phyloP scores from a whole-genome alignment of 1,140 invertebrate species.

The Lithobius niger region DNA sequence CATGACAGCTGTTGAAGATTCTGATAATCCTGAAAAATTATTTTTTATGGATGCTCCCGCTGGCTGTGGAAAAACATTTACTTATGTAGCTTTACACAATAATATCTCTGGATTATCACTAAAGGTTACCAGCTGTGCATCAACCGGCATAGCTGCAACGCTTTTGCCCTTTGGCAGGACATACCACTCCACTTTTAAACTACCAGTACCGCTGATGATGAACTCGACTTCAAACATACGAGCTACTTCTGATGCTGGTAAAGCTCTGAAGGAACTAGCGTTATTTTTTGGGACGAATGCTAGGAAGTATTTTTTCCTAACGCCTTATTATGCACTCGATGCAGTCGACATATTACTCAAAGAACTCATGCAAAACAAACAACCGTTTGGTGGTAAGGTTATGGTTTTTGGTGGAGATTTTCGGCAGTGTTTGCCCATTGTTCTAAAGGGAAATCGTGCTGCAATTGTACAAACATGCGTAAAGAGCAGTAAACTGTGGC shows the following conservation, averaged over 20 bases:
- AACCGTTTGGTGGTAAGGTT: conserved; percentile 22
- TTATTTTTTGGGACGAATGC: not conserved
- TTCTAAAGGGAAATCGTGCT: conserved; percentile 14
- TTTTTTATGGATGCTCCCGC: conserved; percentile 13
- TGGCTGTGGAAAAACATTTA: conserved; percentile 16
- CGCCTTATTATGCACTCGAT: conserved; percentile 14
- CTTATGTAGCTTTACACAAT: conserved; percentile 9
- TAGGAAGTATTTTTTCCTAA: not conserved
- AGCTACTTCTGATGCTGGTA: not conserved
- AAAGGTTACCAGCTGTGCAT: not conserved
- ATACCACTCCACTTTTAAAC: not conserved
- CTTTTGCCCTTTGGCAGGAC: not conserved
- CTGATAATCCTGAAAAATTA: not conserved
- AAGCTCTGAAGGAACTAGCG: not conserved
- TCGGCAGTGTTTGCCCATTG: conserved; percentile 21
- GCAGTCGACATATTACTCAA: conserved; percentile 16
- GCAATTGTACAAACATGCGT: conserved; percentile 18
- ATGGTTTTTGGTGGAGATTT: conserved; percentile 25
- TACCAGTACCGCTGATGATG: not conserved
- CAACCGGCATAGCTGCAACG: not conserved
- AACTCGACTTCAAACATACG: not conserved
- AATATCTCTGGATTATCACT: not conserved
- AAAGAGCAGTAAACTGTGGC: conserved; percentile 21
- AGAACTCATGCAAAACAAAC: conserved; percentile 16
- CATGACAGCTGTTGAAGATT: not conserved